Evolutionary conservation across 2,797 vertebrate species (phyloP).

Genomic region (Momotus momota): DNA sequence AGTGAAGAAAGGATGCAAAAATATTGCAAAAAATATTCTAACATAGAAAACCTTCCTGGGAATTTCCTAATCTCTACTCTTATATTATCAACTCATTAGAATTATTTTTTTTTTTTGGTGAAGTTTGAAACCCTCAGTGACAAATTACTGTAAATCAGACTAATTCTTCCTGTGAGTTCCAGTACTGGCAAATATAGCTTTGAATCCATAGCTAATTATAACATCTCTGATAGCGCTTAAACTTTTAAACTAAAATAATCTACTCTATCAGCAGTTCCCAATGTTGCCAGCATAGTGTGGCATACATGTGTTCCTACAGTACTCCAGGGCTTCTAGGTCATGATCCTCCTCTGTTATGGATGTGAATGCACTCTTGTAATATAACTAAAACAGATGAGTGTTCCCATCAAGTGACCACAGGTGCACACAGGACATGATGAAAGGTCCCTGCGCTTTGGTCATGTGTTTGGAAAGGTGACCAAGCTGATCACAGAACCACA

Average conservation of each 20-base stretch:
- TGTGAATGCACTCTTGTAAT: not conserved
- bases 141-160: constrained; percentile 65
- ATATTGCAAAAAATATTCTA: not conserved
- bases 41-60: constrained; percentile 42
- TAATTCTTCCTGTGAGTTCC: constrained; percentile 67
- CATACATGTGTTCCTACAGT: constrained; percentile 4
- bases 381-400: not conserved
- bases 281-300: not conserved
- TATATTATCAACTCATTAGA: constrained; percentile 20
- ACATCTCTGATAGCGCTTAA: constrained; percentile 51
- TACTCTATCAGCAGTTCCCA: constrained; percentile 16
- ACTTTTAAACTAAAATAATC: constrained; percentile 63
- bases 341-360: constrained; percentile 8
- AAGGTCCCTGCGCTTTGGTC: not conserved
- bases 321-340: constrained; percentile 49
- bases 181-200: constrained; percentile 57
- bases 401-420: not conserved
- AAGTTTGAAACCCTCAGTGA: constrained; percentile 58
- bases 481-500: not conserved
- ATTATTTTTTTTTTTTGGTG: not conserved
- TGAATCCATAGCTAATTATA: constrained; percentile 71
- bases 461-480: not conserved
- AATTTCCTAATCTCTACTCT: constrained; percentile 22
- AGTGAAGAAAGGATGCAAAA: constrained; percentile 32
- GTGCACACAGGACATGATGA: not conserved